A percentile compares a stretch with the other conserved stretches of the same genome.
Evolutionary conservation across 1,140 invertebrate species (phyloP).

Genomic region (Macrobrachium rosenbergii): DNA sequence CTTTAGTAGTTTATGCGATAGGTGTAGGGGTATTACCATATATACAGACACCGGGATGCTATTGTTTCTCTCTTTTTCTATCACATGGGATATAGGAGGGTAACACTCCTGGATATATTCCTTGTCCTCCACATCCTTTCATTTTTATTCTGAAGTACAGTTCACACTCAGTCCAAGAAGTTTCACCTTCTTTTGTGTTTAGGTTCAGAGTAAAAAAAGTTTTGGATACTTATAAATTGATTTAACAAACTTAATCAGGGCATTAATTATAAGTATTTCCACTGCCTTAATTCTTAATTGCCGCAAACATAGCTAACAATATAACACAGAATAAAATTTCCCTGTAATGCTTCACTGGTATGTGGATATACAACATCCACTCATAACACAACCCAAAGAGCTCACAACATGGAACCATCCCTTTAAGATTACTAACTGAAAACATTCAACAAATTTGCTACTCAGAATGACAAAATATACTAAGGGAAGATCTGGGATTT

Average conservation of each 20-base stretch:
- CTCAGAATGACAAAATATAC: no score
- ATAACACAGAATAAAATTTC: slow-evolving; percentile 9
- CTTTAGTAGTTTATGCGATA: slow-evolving; percentile 6
- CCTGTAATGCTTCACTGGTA: slow-evolving; percentile 28
- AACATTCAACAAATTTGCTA: no score
- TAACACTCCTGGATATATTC: slow-evolving; percentile 17
- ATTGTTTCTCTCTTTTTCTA: slow-evolving; percentile 27
- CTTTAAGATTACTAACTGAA: no score
- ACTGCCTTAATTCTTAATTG: no score
- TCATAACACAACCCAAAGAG: no score
- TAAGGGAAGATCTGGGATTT: no score
- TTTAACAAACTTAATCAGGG: slow-evolving; percentile 10
- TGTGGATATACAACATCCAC: not conserved
- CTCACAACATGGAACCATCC: no score
- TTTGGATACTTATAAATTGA: slow-evolving; percentile 46
- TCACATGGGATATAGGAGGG: slow-evolving; percentile 36
- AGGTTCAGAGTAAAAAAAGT: slow-evolving; percentile 15
- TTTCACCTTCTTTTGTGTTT: slow-evolving; percentile 21
- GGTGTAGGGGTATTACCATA: slow-evolving; percentile 25
- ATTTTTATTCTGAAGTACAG: not conserved
- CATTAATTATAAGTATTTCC: no score
- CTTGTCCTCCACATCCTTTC: slow-evolving; percentile 31
- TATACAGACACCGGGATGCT: slow-evolving; percentile 39
- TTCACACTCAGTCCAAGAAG: slow-evolving; percentile 29
- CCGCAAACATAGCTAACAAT: no score